These are phyloP conservation scores for Drosophila prolongata DNA, from an alignment of 2,888 invertebrate species.

Conservation along the genomic window DNA sequence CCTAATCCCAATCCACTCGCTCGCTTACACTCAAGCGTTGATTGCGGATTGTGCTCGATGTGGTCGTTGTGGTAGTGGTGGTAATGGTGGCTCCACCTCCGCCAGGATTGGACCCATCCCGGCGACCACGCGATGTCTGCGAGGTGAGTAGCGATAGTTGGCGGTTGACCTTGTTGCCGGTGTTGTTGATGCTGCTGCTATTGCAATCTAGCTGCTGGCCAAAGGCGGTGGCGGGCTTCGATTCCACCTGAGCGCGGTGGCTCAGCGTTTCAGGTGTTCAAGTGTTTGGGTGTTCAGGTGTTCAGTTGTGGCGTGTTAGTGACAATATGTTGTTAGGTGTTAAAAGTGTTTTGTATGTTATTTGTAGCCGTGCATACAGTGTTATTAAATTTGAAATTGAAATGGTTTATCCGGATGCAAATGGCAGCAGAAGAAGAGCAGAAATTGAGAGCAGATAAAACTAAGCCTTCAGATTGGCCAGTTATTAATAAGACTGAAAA, in stretches of 20 bases:
- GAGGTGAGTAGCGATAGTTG: slow-evolving; percentile 88
- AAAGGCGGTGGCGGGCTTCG: slow-evolving; percentile 86
- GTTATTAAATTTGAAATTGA: slow-evolving; percentile 24
- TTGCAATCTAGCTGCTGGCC: slow-evolving; percentile 86
- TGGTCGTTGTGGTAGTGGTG: slow-evolving; percentile 45
- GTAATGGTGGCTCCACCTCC: slow-evolving; percentile 49
- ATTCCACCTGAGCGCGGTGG: slow-evolving; percentile 59
- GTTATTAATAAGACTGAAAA: slow-evolving; percentile 20
- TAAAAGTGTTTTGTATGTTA: slow-evolving; percentile 36
- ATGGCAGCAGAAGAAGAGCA: slow-evolving; percentile 53
- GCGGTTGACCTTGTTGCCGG: slow-evolving; percentile 87
- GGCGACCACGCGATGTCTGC: slow-evolving; percentile 85
- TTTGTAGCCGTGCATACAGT: slow-evolving; percentile 44
- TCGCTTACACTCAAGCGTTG: slow-evolving; percentile 91
- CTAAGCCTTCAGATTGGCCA: neutral
- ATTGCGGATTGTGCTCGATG: slow-evolving; percentile 83
- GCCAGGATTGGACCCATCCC: slow-evolving; percentile 86
- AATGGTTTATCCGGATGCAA: slow-evolving; percentile 38
- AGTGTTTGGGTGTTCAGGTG: slow-evolving; percentile 14
- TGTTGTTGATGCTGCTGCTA: slow-evolving; percentile 84
- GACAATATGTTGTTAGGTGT: slow-evolving; percentile 43
- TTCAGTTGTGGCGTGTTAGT: slow-evolving; percentile 55
- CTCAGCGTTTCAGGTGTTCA: slow-evolving; percentile 8
- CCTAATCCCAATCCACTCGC: slow-evolving; percentile 24
- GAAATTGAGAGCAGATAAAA: slow-evolving; percentile 39